Percentiles rank a stretch among this genome's conserved stretches.
These are phyloP conservation scores for Drosophila bocqueti DNA, from an alignment of 1,140 invertebrate species.

Conservation along the genomic window DNA sequence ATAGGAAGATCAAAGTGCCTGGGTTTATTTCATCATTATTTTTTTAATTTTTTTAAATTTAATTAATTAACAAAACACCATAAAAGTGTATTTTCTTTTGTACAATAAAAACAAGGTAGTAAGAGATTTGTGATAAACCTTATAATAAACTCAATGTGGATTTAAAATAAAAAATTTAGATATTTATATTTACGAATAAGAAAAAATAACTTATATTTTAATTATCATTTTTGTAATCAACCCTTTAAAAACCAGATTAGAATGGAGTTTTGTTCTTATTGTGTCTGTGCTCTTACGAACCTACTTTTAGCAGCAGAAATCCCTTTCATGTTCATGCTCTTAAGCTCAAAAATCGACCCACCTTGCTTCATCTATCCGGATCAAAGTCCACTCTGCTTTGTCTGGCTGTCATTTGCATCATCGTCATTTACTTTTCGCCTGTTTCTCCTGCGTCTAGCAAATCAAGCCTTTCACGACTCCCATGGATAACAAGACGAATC, in stretches of 20 bases:
- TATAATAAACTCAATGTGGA: background rate
- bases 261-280: too few relatives aligned
- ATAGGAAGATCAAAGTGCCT: background rate
- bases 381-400: slow-evolving; percentile 68
- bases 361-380: slow-evolving; percentile 20
- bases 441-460: slow-evolving; percentile 23
- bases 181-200: background rate
- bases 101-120: too few relatives aligned
- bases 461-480: background rate
- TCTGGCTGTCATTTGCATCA: background rate
- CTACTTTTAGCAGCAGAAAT: background rate
- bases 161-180: too few relatives aligned
- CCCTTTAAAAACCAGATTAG: too few relatives aligned
- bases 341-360: background rate
- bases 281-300: too few relatives aligned
- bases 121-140: too few relatives aligned
- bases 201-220: too few relatives aligned
- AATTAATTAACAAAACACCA: too few relatives aligned
- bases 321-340: background rate
- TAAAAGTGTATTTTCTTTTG: too few relatives aligned
- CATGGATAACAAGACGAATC: slow-evolving; percentile 26
- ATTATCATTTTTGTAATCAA: too few relatives aligned
- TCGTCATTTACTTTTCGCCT: slow-evolving; percentile 12
- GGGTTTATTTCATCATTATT: background rate
- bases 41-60: background rate